Conservation (phyloP, 2,113 vertebrate species). For the Connochaetes taurinus region DNA sequence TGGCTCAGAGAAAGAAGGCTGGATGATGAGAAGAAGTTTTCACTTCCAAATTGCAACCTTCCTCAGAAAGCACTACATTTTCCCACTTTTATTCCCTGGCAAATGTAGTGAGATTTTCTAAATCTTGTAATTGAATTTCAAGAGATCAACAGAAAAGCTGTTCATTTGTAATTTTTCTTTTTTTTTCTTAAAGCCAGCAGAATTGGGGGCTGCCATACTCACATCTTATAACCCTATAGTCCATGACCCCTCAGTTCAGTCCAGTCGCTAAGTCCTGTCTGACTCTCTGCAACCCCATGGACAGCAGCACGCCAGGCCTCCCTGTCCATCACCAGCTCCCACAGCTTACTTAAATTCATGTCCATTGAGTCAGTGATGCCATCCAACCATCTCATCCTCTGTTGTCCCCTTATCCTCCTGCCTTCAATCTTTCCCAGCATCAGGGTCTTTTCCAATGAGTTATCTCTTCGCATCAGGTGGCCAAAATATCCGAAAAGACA, state of each 20-base stretch:
- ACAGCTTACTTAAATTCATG: background rate
- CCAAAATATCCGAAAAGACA: background rate
- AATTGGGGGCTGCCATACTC: background rate
- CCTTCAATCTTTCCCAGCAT: background rate
- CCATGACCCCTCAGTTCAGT: background rate
- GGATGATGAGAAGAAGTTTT: background rate
- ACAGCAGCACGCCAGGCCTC: background rate
- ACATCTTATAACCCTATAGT: background rate
- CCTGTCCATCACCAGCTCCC: background rate
- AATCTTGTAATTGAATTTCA: constrained; percentile 37
- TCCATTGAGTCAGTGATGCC: background rate
- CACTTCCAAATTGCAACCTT: background rate
- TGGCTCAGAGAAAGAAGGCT: background rate
- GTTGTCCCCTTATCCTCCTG: background rate
- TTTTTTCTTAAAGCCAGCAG: background rate
- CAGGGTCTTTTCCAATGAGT: background rate
- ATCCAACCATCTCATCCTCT: background rate
- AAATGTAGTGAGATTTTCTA: constrained; percentile 32
- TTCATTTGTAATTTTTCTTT: background rate
- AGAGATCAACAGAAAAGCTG: constrained; percentile 30
- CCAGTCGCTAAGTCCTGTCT: background rate
- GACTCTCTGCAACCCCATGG: background rate
- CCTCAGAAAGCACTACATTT: background rate
- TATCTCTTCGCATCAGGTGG: background rate
- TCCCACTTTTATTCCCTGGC: background rate